These are phyloP conservation scores for Serinus canaria DNA, from an alignment of 2,113 vertebrate species.

Conservation along the genomic window DNA sequence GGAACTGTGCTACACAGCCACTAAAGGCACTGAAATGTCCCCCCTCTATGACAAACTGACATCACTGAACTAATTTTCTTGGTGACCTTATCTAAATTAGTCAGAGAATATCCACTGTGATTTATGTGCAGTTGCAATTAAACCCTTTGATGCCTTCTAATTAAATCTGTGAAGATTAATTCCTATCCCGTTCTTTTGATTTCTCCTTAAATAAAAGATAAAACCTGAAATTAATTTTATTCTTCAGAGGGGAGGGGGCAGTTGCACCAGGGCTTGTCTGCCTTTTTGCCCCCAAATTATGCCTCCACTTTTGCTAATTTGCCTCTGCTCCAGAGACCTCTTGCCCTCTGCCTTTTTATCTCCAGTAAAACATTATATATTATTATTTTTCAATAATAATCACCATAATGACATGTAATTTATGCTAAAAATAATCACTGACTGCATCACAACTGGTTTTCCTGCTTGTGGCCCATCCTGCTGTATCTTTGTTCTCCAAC, in stretches of 20 bases:
- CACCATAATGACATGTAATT: background rate
- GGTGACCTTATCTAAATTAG: slow-evolving; percentile 80
- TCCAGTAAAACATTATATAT: background rate
- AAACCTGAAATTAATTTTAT: slow-evolving; percentile 65
- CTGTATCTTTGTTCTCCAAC: background rate
- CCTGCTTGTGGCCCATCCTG: background rate
- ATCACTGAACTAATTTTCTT: slow-evolving; percentile 71
- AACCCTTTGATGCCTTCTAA: slow-evolving; percentile 76
- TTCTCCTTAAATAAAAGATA: slow-evolving; percentile 73
- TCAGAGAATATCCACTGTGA: slow-evolving; percentile 71
- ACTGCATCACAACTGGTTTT: background rate
- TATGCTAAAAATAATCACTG: background rate
- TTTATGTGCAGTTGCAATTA: slow-evolving; percentile 75
- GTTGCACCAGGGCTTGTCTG: background rate
- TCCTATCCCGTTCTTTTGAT: slow-evolving; percentile 60
- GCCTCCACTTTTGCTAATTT: background rate
- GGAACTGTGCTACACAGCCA: background rate
- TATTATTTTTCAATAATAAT: background rate
- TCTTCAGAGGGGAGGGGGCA: slow-evolving; percentile 16
- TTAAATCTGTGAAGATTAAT: slow-evolving; percentile 78
- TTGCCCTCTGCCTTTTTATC: background rate
- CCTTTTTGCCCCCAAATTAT: slow-evolving; percentile 11
- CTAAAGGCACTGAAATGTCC: slow-evolving; percentile 8
- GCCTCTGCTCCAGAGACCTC: background rate
- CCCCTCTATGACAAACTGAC: slow-evolving; percentile 53